Percentiles rank a stretch among this genome's conserved stretches.
These are phyloP conservation scores for Scomber japonicus DNA, from an alignment of 2,113 vertebrate species.

Conservation along the genomic window DNA sequence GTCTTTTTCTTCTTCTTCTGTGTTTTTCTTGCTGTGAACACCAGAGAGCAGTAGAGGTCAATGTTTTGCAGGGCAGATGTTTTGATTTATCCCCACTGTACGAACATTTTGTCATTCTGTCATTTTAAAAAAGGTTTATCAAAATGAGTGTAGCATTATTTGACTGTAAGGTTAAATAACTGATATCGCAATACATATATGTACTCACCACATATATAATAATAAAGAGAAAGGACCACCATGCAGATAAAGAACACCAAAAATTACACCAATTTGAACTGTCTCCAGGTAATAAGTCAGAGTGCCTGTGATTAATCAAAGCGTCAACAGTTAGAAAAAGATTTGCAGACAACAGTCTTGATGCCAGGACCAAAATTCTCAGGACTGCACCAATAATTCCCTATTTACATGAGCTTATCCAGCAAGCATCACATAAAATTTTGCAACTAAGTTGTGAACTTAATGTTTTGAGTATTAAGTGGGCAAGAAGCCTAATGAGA, in stretches of 20 bases:
- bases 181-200: too few relatives aligned
- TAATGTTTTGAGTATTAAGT: too few relatives aligned
- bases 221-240: background rate
- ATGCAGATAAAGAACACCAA: background rate
- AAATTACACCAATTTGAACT: constrained; percentile 23
- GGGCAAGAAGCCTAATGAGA: too few relatives aligned
- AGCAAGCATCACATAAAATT: too few relatives aligned
- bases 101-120: too few relatives aligned
- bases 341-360: background rate
- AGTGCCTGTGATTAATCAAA: constrained; percentile 13
- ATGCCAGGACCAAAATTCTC: background rate
- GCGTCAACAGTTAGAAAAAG: background rate
- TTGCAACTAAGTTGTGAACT: too few relatives aligned
- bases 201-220: too few relatives aligned
- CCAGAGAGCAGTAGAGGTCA: constrained; percentile 35
- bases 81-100: background rate
- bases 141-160: too few relatives aligned
- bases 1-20: background rate
- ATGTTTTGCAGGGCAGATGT: background rate
- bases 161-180: too few relatives aligned
- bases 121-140: too few relatives aligned
- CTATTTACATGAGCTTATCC: background rate
- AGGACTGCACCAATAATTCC: background rate
- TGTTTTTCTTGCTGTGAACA: constrained; percentile 20
- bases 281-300: background rate